A percentile compares a stretch with the other conserved stretches of the same genome.
phyloP scores from a whole-genome alignment of 2,888 invertebrate species.

The Netelia inedita region DNA sequence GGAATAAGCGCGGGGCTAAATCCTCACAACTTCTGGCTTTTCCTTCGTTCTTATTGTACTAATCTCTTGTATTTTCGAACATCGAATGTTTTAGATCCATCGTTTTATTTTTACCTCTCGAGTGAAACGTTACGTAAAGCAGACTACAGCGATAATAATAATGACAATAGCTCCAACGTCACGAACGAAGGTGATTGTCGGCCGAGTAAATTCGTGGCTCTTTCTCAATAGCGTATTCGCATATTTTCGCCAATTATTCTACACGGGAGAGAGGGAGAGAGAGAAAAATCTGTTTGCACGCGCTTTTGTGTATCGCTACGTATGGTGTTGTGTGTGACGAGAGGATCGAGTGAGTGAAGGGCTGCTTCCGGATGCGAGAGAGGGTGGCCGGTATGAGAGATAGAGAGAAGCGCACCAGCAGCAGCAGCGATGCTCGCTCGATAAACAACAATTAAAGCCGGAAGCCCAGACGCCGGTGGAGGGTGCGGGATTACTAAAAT shows the following conservation, averaged over 20 bases:
- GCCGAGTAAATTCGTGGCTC: conserved; percentile 19
- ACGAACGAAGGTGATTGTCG: conserved; percentile 5
- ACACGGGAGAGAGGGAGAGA: neutral
- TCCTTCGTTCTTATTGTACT: conserved; percentile 39
- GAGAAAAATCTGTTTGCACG: neutral
- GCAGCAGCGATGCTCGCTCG: conserved; percentile 72
- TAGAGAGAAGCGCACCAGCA: conserved; percentile 54
- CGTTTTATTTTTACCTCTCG: conserved; percentile 26
- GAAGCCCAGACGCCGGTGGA: conserved; percentile 67
- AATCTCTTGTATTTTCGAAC: conserved; percentile 29
- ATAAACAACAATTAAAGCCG: conserved; percentile 79
- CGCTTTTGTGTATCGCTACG: neutral
- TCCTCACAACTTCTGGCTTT: conserved; percentile 41
- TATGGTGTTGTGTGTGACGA: conserved; percentile 27
- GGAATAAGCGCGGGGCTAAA: conserved; percentile 29
- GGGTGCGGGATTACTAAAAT: conserved; percentile 72
- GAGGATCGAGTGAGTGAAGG: conserved; percentile 60
- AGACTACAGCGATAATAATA: neutral
- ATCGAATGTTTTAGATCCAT: conserved; percentile 17
- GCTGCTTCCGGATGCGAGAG: conserved; percentile 60
- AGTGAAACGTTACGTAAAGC: conserved; percentile 17
- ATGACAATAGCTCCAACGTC: conserved; percentile 2
- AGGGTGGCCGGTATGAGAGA: conserved; percentile 59
- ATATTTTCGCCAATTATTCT: conserved; percentile 20
- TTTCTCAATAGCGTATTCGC: conserved; percentile 26